Base-by-base conservation (phyloP, 1,140 invertebrate genomes). In the Arion vulgaris region DNA sequence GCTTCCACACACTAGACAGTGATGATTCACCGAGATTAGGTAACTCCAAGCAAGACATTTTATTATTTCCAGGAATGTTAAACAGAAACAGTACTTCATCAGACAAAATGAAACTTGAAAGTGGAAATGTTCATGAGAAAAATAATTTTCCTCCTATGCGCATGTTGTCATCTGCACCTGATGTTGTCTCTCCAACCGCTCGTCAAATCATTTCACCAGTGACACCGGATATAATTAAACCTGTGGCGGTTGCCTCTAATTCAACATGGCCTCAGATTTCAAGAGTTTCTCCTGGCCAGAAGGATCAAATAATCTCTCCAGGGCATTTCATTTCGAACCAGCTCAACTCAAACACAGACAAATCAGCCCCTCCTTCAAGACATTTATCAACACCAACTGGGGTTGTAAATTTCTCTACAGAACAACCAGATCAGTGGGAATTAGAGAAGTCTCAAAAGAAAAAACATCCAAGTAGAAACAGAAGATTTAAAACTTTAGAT, bases 181-280 rank as follows among this genome's bases (percentile, higher is more conserved):
- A 1, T 57, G 51, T 26, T 66, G 28, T 11, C 28, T 66, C 62
- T 7, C 32, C 28, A n/a, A n/a, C n/a, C n/a, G n/a, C n/a, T n/a
- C n/a, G n/a, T n/a, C n/a, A n/a, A n/a, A n/a, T n/a, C n/a, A n/a
- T n/a, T n/a, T n/a, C n/a, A n/a, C n/a, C n/a, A n/a, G n/a, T n/a
- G n/a, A n/a, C n/a, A n/a, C n/a, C n/a, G n/a, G n/a, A n/a, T n/a
- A n/a, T n/a, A n/a, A n/a, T n/a, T n/a, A n/a, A n/a, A n/a, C n/a
- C 62, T 32, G 28, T n/a, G n/a, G 9, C 28, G 17, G 39, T 72
- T 19, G 39, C 71, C 7, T 41, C 17, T 5, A 72, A 38, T 38
- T 72, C 71, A 26, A 19, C 71, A 39, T 72, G 71, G 71, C 41
- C 71, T 26, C 19, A 72, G 39, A 13, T 72, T 72, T 11, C 71